These are phyloP conservation scores for Chelonus insularis DNA, from an alignment of 1,140 invertebrate genomes.

Conservation along the genomic window DNA sequence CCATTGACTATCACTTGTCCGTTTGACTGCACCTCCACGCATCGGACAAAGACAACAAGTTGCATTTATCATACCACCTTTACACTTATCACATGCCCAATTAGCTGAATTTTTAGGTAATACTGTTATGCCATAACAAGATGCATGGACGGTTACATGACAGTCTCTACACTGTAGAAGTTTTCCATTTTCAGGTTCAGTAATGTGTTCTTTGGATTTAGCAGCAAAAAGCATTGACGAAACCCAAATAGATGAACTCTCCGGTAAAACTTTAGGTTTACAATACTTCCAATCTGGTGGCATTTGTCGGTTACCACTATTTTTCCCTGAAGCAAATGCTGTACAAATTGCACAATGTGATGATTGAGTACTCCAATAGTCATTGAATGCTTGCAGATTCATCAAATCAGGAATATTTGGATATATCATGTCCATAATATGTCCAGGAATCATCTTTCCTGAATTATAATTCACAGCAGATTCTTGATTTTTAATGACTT, in stretches of 20 bases:
- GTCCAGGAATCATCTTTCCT: conserved; percentile 37
- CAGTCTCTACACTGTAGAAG: conserved; percentile 57
- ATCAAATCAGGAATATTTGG: conserved; percentile 44
- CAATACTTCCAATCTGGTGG: conserved; percentile 54
- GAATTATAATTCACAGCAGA: not conserved
- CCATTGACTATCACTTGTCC: conserved; percentile 64
- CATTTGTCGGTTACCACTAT: conserved; percentile 45
- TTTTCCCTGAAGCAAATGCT: conserved; percentile 43
- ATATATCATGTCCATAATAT: conserved; percentile 48
- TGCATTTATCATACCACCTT: conserved; percentile 46
- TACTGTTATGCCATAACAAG: conserved; percentile 58
- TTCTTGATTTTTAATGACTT: not conserved
- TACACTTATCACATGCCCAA: conserved; percentile 62
- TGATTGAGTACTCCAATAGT: conserved; percentile 55
- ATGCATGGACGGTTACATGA: conserved; percentile 58
- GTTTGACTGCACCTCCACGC: conserved; percentile 67
- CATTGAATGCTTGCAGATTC: conserved; percentile 48
- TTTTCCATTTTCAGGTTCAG: conserved; percentile 52
- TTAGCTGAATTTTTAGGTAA: conserved; percentile 47
- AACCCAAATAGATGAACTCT: conserved; percentile 55
- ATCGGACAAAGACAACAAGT: conserved; percentile 63
- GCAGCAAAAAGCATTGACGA: conserved; percentile 51
- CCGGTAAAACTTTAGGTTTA: conserved; percentile 49
- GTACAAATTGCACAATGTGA: conserved; percentile 55
- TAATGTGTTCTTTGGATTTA: conserved; percentile 51